Evolutionary conservation across 2,797 vertebrate species (phyloP).

Genomic region (Toxotes lorentzi): DNA sequence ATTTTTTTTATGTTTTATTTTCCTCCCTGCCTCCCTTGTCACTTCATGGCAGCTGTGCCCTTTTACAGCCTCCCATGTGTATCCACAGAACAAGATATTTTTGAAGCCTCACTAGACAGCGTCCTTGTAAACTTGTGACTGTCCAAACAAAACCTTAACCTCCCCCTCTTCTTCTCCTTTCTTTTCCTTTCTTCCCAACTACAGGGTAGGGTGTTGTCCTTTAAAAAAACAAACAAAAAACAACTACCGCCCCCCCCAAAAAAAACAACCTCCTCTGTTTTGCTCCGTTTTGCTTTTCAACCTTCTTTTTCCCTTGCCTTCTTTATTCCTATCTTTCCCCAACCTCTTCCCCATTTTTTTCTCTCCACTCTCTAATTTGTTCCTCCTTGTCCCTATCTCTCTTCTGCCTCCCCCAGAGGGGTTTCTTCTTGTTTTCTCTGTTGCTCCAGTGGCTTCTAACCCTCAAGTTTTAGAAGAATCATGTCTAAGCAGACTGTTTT

Average conservation of each 20-base stretch:
- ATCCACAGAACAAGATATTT: conserved; percentile 19
- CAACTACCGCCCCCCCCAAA: neutral
- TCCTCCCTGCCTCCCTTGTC: neutral
- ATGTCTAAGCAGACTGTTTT: conserved; percentile 43
- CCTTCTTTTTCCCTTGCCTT: neutral
- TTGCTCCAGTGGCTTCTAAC: conserved; percentile 45
- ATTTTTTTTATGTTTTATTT: conserved; percentile 23
- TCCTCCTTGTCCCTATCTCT: neutral
- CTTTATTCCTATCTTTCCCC: neutral
- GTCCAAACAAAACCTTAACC: conserved; percentile 40
- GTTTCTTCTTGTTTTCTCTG: conserved; percentile 30
- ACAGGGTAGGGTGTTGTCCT: neutral
- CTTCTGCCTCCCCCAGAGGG: conserved; percentile 31
- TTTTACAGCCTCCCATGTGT: conserved; percentile 39
- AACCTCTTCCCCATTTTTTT: neutral
- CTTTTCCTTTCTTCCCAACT: neutral
- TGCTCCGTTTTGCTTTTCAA: neutral
- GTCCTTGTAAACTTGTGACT: conserved; percentile 31
- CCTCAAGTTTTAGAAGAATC: conserved; percentile 37
- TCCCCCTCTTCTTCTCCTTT: neutral
- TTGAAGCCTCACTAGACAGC: conserved; percentile 20
- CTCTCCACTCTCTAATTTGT: conserved; percentile 19
- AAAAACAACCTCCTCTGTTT: no score
- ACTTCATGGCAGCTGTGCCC: conserved; percentile 24
- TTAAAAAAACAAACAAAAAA: neutral